Evolutionary conservation across 1,140 invertebrate species (phyloP).

Genomic region (Hylyphantes graminicola): DNA sequence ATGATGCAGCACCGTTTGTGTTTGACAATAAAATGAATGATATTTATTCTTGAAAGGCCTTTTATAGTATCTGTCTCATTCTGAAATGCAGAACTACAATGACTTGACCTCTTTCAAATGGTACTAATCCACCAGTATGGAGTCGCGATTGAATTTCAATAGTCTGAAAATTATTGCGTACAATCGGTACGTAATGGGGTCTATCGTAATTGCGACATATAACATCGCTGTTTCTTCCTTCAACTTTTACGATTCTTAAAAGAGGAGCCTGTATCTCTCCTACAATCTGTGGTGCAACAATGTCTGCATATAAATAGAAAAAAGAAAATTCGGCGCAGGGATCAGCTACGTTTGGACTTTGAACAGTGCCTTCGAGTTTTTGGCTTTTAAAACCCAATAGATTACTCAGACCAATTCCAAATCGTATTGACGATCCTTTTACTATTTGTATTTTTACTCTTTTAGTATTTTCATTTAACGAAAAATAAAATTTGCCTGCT

Average conservation of each 20-base stretch:
- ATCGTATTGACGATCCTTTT: neutral
- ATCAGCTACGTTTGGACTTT: conserved; percentile 5
- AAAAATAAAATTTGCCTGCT: neutral
- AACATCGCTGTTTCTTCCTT: conserved; percentile 8
- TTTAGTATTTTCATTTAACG: neutral
- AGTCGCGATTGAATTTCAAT: conserved; percentile 1
- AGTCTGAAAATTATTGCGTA: neutral
- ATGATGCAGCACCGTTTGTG: neutral
- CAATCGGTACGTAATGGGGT: conserved; percentile 22
- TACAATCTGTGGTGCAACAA: conserved; percentile 11
- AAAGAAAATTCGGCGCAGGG: neutral
- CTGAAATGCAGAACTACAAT: conserved; percentile 13
- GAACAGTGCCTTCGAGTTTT: neutral
- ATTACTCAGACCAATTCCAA: neutral
- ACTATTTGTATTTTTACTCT: neutral
- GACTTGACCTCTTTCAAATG: conserved; percentile 33
- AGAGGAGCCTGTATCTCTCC: conserved; percentile 21
- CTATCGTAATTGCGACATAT: neutral
- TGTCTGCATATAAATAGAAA: conserved; percentile 7
- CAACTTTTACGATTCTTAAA: conserved; percentile 8
- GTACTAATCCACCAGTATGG: conserved; percentile 1
- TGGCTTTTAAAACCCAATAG: neutral
- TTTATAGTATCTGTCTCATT: conserved; percentile 20
- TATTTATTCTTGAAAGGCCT: neutral
- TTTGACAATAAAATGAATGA: neutral